Evolutionary conservation across 2,888 invertebrate species (phyloP).

Genomic region (Pegoplata infirma): DNA sequence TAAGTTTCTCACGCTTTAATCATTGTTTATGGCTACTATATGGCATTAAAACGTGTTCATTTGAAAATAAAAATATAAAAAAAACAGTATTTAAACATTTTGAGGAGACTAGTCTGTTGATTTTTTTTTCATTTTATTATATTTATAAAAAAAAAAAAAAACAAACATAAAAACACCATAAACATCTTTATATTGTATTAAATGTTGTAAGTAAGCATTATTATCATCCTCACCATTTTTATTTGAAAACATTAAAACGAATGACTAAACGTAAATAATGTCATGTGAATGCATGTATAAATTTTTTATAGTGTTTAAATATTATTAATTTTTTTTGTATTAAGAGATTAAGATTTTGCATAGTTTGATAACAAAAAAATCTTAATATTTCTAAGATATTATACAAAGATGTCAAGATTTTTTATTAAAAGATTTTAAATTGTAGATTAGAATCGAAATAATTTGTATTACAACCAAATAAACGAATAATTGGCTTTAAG

Average conservation of each 20-base stretch:
- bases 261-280: slow-evolving; percentile 32
- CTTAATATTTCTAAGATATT: no score
- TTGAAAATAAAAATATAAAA: no score
- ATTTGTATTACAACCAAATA: no score
- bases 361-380: no score
- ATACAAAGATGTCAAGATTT: no score
- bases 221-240: slow-evolving; percentile 15
- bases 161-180: slow-evolving; percentile 36
- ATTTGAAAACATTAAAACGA: slow-evolving; percentile 30
- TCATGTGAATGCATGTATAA: slow-evolving; percentile 9
- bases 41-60: slow-evolving; percentile 50
- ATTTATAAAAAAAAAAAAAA: slow-evolving; percentile 27
- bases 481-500: no score
- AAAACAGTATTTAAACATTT: slow-evolving; percentile 21
- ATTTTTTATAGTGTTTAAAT: neutral
- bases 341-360: slow-evolving; percentile 21
- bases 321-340: slow-evolving; percentile 12
- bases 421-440: no score
- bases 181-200: slow-evolving; percentile 25
- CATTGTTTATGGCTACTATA: slow-evolving; percentile 31
- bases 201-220: neutral
- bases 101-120: slow-evolving; percentile 43
- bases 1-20: slow-evolving; percentile 52
- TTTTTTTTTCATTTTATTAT: slow-evolving; percentile 2
- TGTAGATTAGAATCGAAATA: no score